Conservation (phyloP, 2,113 vertebrate species). For the Dipodomys ordii region DNA sequence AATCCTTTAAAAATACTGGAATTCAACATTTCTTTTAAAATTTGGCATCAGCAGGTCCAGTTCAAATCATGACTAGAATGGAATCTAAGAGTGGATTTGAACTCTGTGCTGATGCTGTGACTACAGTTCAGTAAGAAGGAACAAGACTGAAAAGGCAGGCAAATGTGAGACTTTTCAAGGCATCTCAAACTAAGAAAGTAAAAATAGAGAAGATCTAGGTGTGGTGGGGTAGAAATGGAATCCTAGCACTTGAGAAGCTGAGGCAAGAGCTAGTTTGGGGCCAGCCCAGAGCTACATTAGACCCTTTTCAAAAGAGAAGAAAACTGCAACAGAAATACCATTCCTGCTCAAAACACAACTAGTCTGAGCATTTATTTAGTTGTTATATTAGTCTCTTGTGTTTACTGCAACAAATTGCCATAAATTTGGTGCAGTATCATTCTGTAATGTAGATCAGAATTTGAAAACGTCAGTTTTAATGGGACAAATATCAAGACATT, state of each 20-base stretch:
- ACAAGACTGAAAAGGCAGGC: background rate
- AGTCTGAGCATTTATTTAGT: background rate
- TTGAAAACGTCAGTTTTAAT: slow-evolving; percentile 5
- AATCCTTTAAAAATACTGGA: background rate
- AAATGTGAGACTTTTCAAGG: background rate
- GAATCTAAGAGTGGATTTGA: background rate
- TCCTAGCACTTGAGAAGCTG: too few species aligned
- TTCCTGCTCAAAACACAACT: slow-evolving; percentile 29
- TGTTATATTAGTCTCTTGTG: background rate
- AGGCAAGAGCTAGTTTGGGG: too few species aligned
- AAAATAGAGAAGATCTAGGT: background rate
- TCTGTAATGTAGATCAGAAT: slow-evolving; percentile 18
- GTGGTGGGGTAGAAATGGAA: too few species aligned
- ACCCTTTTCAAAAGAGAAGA: too few species aligned
- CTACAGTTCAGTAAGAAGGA: background rate
- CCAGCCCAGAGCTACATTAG: too few species aligned
- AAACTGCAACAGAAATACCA: background rate
- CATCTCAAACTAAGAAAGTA: background rate
- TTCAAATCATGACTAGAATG: background rate
- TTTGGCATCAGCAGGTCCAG: background rate
- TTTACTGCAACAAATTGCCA: slow-evolving; percentile 5
- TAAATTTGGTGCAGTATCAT: background rate
- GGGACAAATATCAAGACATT: background rate
- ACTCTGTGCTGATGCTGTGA: background rate
- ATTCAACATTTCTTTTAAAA: background rate